Conservation (phyloP, 2,888 invertebrate genomes). For the Phortica okadai region DNA sequence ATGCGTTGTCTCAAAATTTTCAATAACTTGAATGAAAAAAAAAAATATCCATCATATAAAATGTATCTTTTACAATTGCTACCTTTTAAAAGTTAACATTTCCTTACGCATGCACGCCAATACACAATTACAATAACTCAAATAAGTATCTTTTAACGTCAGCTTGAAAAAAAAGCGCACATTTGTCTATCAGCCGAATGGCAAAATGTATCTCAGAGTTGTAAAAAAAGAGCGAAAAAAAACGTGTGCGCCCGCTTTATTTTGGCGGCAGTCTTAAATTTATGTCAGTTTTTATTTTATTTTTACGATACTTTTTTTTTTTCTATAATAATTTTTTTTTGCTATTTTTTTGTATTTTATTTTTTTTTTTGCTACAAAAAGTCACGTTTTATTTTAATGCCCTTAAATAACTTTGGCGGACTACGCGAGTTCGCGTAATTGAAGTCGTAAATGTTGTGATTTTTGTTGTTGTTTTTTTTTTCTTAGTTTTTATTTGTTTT, state of each 20-base stretch:
- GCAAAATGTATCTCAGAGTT: too few species aligned
- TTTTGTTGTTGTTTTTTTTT: neutral
- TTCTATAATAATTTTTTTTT: neutral
- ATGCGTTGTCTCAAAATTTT: neutral
- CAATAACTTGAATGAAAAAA: neutral
- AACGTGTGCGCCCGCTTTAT: too few species aligned
- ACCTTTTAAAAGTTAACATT: too few species aligned
- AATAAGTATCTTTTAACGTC: too few species aligned
- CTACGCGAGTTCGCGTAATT: neutral
- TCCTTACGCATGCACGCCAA: too few species aligned
- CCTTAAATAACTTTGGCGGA: neutral
- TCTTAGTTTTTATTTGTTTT: neutral
- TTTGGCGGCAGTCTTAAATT: neutral
- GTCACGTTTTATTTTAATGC: conserved; percentile 18
- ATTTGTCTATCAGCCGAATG: too few species aligned
- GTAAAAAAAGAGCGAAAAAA: too few species aligned
- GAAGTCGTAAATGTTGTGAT: conserved; percentile 7
- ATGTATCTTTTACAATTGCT: neutral
- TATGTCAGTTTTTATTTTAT: neutral
- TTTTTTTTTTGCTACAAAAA: conserved; percentile 2
- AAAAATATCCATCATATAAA: neutral
- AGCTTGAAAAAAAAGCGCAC: too few species aligned
- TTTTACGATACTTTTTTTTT: neutral
- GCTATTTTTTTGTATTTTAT: neutral
- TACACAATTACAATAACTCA: too few species aligned